Evolutionary conservation across 2,888 invertebrate species (phyloP).

Genomic region (Pogonocherus hispidulus): DNA sequence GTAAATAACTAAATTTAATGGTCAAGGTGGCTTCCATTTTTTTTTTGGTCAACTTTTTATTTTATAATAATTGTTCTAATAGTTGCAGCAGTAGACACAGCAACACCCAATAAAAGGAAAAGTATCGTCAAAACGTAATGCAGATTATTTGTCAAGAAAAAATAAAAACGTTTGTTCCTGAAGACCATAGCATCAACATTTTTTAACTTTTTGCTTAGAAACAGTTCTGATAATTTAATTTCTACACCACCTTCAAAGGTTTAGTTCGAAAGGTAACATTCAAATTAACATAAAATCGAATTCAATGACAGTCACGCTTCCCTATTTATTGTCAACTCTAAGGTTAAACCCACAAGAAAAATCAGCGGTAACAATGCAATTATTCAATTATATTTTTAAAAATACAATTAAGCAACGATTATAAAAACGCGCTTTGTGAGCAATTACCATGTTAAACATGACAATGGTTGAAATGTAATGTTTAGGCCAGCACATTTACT

Average conservation of each 20-base stretch:
- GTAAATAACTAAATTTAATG: too few species aligned
- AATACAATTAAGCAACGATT: not conserved
- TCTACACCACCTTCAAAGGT: not conserved
- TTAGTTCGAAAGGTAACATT: not conserved
- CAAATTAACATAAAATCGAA: not conserved
- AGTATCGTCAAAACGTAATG: too few species aligned
- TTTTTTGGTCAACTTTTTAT: too few species aligned
- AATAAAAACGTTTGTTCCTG: too few species aligned
- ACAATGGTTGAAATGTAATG: not conserved
- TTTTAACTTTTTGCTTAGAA: too few species aligned
- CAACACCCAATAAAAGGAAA: too few species aligned
- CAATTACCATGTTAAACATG: not conserved
- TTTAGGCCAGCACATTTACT: not conserved
- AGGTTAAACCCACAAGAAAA: not conserved
- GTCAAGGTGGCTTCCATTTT: too few species aligned
- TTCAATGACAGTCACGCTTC: not conserved
- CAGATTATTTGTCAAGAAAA: too few species aligned
- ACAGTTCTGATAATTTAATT: not conserved
- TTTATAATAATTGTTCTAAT: too few species aligned
- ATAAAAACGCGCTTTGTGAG: not conserved
- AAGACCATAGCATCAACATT: too few species aligned
- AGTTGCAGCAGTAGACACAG: too few species aligned
- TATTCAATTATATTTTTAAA: not conserved
- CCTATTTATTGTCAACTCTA: not conserved
- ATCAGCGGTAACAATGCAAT: not conserved